Evolutionary conservation across 2,113 vertebrate genomes (phyloP), one percentile per base, ranked within the genome.

Genomic region (Aplodontia rufa): DNA sequence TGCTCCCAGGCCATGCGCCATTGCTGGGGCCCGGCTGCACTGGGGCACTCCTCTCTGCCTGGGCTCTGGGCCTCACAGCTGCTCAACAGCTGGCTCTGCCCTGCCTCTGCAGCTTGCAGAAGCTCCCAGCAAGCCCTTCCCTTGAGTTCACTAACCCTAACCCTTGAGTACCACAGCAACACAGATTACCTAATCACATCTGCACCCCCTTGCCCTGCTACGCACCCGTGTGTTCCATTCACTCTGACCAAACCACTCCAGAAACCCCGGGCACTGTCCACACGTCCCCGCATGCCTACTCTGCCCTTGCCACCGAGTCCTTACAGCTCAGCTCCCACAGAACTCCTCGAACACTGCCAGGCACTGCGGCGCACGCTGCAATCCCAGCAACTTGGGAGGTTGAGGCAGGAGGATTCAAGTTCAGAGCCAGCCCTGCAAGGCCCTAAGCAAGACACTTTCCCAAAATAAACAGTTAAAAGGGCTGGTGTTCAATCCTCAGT

Each of bases 261-360:
- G 45, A 37, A 32, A 47, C 49, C 22, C 97, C 37, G 13, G 28
- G 66, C 2, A 26, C 6, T 37, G 72, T 17, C 30, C 58, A 17
- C 28, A 22, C 19, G 40, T 28, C 12, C 30, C 35, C 60, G 81
- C 7, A 1, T 4, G 30, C 37, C 40, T 90, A 58, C 60, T 42
- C n/a, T 76, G 49, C 26, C n/a, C 19, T 49, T 40, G 24, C 40
- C 66, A 35, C n/a, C 17, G 14, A 30, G 9, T 40, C 64, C 51
- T 74, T 76, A 76, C 3, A 72, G 37, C 35, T 82, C 49, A 37
- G 26, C 55, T 93, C 53, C 35, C 89, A 55, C 32, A 81, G 90
- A 90, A 47, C 5, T 42, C 60, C 93, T 58, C 72, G 24, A 87
- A 92, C 32, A 66, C 2, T 60, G 58, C 11, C 26, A 10, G 11